These are phyloP conservation scores for Abscondita cerata DNA, from an alignment of 2,888 invertebrate genomes.

Conservation along the genomic window DNA sequence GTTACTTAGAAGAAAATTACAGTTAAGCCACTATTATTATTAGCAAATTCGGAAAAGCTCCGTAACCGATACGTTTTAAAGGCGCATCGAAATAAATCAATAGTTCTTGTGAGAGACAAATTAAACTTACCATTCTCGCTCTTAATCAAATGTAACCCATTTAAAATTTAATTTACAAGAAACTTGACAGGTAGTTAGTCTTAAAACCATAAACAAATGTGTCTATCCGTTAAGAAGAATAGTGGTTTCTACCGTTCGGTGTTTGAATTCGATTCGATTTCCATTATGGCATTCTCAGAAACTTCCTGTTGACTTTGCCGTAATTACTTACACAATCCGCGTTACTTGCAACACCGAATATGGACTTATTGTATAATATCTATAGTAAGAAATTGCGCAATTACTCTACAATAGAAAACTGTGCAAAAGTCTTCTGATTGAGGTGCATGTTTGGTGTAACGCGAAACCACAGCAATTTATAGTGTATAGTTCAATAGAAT, in stretches of 20 bases:
- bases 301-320: constrained; percentile 46
- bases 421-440: constrained; percentile 37
- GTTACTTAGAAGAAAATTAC: background rate
- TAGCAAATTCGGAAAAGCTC: too few species aligned
- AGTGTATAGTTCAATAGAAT: constrained; percentile 30
- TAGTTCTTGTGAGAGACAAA: background rate
- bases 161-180: constrained; percentile 31
- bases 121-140: background rate
- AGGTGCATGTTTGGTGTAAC: constrained; percentile 42
- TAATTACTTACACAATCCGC: constrained; percentile 23
- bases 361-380: constrained; percentile 25
- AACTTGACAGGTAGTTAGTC: constrained; percentile 25
- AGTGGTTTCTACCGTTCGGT: too few species aligned
- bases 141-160: constrained; percentile 28
- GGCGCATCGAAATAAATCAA: too few species aligned
- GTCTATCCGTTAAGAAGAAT: constrained; percentile 37
- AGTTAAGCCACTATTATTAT: too few species aligned
- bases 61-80: too few species aligned
- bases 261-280: constrained; percentile 3
- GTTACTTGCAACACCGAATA: constrained; percentile 22
- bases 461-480: constrained; percentile 45
- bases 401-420: constrained; percentile 37
- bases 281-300: constrained; percentile 34
- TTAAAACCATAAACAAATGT: constrained; percentile 42
- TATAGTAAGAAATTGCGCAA: constrained; percentile 36